Percentiles rank a stretch among this genome's conserved stretches.
phyloP scores from a whole-genome alignment of 2,888 invertebrate genomes.

The Calameuta pallipes region DNA sequence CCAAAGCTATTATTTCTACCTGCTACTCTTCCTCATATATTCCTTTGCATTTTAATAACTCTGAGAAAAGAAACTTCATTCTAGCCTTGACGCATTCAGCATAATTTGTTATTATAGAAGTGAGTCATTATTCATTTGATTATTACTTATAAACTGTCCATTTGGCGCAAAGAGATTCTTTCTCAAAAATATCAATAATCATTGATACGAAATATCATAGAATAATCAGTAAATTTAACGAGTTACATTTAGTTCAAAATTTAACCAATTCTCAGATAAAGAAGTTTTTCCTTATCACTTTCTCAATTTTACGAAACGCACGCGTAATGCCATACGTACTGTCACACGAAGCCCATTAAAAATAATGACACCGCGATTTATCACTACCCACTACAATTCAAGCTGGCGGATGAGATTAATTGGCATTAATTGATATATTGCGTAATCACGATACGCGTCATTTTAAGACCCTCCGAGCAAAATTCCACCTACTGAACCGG shows the following conservation, averaged over 20 bases:
- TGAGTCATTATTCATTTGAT: neutral
- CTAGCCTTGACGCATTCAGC: neutral
- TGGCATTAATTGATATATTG: neutral
- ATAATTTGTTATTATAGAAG: neutral
- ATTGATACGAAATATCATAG: neutral
- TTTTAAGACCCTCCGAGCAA: neutral
- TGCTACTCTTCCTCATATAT: neutral
- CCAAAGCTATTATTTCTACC: neutral
- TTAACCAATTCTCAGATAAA: neutral
- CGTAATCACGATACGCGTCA: neutral
- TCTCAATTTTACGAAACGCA: no score
- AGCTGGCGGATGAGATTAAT: neutral
- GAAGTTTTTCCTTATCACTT: neutral
- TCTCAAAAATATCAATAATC: neutral
- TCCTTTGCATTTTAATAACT: neutral
- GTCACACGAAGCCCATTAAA: neutral
- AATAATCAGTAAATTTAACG: neutral
- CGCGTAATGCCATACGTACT: neutral
- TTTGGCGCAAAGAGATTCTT: neutral
- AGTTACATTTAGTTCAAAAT: neutral
- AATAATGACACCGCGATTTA: neutral
- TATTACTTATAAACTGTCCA: neutral
- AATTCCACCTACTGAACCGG: neutral
- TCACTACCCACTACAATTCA: neutral
- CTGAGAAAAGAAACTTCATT: neutral